These are phyloP conservation scores for Muscicapa comitata DNA, from an alignment of 2,797 vertebrate genomes.

Conservation along the genomic window DNA sequence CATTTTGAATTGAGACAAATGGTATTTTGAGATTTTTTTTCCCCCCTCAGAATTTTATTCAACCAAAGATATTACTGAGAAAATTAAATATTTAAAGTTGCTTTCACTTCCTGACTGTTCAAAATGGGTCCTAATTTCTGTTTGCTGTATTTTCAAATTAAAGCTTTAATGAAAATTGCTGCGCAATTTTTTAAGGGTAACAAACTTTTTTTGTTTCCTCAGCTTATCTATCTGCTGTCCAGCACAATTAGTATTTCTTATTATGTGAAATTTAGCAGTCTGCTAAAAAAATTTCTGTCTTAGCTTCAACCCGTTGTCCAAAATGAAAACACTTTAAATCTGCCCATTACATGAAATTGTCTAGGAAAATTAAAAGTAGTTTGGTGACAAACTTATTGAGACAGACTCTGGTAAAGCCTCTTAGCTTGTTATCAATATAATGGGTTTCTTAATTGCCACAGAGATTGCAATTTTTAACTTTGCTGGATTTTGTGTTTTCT, in stretches of 20 bases:
- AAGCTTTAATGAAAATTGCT: constrained; percentile 15
- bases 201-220: not conserved
- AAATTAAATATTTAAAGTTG: not conserved
- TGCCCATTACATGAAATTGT: not conserved
- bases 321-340: not conserved
- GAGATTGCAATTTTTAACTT: not conserved
- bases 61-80: not conserved
- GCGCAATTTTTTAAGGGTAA: not conserved
- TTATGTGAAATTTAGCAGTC: not conserved
- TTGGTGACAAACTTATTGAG: not conserved
- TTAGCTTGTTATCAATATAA: not conserved
- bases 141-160: not conserved
- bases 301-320: not conserved
- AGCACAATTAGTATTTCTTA: not conserved
- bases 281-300: not conserved
- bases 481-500: not conserved
- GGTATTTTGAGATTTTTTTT: not conserved
- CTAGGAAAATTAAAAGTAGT: not conserved
- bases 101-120: not conserved
- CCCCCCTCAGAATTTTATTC: not conserved
- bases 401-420: not conserved
- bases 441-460: not conserved
- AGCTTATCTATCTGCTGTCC: not conserved
- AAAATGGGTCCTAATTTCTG: not conserved
- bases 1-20: not conserved